Evolutionary conservation across 2,888 invertebrate genomes (phyloP).

Genomic region (Cordilura impudica): DNA sequence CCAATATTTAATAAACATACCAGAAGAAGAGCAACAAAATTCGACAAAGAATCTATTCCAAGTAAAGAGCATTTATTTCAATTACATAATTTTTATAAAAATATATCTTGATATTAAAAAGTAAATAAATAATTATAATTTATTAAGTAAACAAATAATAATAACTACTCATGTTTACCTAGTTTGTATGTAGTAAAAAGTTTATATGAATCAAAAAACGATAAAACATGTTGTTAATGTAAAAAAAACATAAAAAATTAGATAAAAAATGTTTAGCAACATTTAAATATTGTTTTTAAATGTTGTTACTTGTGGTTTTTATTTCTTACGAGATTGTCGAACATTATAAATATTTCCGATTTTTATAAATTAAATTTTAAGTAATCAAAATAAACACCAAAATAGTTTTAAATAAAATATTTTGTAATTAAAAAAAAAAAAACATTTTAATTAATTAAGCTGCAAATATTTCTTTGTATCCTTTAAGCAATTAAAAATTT

Average conservation of each 20-base stretch:
- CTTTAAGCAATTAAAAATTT: too few relatives aligned
- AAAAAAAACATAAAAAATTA: constrained; percentile 1
- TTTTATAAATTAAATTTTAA: too few relatives aligned
- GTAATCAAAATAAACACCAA: too few relatives aligned
- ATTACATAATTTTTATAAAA: constrained; percentile 37
- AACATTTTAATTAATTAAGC: constrained; percentile 35
- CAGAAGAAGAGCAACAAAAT: constrained; percentile 3
- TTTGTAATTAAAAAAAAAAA: too few relatives aligned
- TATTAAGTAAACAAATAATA: not conserved
- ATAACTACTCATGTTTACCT: not conserved
- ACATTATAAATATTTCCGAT: too few relatives aligned
- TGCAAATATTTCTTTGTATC: constrained; percentile 1
- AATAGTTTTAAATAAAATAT: too few relatives aligned
- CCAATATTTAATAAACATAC: not conserved
- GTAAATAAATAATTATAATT: constrained; percentile 7
- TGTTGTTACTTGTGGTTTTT: constrained; percentile 19
- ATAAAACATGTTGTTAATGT: constrained; percentile 45
- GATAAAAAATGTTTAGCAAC: constrained; percentile 16
- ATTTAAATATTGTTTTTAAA: constrained; percentile 26
- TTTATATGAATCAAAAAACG: not conserved
- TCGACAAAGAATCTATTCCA: constrained; percentile 39
- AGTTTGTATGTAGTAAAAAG: not conserved
- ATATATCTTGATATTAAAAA: constrained; percentile 4
- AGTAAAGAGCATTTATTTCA: constrained; percentile 54
- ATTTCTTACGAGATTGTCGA: not conserved